Base-by-base conservation (phyloP, 2,888 invertebrate genomes). In the Steinernema hermaphroditum region DNA sequence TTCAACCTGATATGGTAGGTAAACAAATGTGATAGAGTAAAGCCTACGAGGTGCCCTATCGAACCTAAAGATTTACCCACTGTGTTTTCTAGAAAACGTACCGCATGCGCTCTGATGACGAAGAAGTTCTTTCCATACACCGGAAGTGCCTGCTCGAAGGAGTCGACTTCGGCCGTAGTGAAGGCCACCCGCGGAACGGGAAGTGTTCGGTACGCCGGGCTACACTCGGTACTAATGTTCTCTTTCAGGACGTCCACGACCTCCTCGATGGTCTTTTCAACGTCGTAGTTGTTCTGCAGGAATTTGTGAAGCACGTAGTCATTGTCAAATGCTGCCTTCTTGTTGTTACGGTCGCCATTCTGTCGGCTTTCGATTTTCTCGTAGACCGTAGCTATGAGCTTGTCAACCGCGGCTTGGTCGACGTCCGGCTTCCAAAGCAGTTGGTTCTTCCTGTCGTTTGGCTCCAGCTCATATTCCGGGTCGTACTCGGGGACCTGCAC, bases 111-210 rank as follows among this genome's bases (percentile, higher is more conserved):
- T 84, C 94, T 93, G 86, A 97, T 96, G 78, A 92, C 90, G 87
- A 94, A 93, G 87, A 98, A 98, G 88, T 97, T 94, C 89, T 98
- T 98, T 37, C 96, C 96, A 86, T 93, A 94, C 74, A 91, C 91
- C 86, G 94, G 91, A 9, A 98, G 90, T 46, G 96, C 97, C 85
- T 93, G 92, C 90, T 98, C 97, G 89, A 98, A 98, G 88, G 94
- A 94, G 72, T 93, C 91, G 88, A 95, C 95, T 87, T 98, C 97
- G 85, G 96, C 95, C 87, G 96, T 96, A 0, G 95, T 94, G 96
- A 96, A 97, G 41, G 75, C 72, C 27, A 75, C 62, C 34, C 78
- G 75, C 34, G 46, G 46, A 6, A 8, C 2, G 14, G 70, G 19
- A 1, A 70, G 22, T 12, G 50, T 70, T 41, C 71, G 14, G 12